Percentiles rank a stretch among this genome's conserved stretches.
Evolutionary conservation across 2,113 vertebrate genomes (phyloP).

Genomic region (Connochaetes taurinus): DNA sequence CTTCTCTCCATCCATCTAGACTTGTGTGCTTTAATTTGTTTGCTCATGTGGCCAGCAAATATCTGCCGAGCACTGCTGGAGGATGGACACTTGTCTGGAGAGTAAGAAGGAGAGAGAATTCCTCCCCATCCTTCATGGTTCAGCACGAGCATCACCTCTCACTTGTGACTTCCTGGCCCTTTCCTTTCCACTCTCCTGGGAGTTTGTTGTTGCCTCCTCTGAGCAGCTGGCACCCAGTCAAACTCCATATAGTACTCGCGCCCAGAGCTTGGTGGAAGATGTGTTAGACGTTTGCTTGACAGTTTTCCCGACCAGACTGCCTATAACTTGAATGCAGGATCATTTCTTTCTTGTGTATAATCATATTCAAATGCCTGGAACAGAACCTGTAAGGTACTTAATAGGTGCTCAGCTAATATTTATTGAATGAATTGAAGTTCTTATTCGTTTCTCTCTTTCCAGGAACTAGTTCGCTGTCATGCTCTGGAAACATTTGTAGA

Average conservation of each 20-base stretch:
- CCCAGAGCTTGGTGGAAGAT: not conserved
- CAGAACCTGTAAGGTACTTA: not conserved
- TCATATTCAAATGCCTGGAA: not conserved
- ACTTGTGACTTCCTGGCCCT: too few relatives aligned
- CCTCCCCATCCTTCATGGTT: not conserved
- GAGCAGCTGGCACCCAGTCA: not conserved
- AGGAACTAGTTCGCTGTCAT: accelerated
- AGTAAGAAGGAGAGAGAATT: not conserved
- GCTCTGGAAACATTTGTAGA: not conserved
- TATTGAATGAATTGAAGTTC: not conserved
- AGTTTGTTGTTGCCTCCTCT: not conserved
- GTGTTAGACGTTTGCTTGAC: accelerated
- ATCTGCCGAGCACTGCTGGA: not conserved
- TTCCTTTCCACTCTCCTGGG: not conserved
- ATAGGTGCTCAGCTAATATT: not conserved
- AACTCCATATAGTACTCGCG: not conserved
- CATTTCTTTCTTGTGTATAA: not conserved
- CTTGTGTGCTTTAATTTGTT: accelerated
- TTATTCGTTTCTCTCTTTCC: not conserved
- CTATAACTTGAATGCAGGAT: not conserved
- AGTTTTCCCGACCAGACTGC: not conserved
- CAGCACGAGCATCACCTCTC: not conserved
- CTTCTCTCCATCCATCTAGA: not conserved
- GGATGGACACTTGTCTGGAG: not conserved
- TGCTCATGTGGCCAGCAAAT: not conserved